Percentiles rank a stretch among this genome's conserved stretches.
Evolutionary conservation across 30 jellyfish, hydroid and myxozoan species (phyloP).

Genomic region (Nemopilema nomurai): DNA sequence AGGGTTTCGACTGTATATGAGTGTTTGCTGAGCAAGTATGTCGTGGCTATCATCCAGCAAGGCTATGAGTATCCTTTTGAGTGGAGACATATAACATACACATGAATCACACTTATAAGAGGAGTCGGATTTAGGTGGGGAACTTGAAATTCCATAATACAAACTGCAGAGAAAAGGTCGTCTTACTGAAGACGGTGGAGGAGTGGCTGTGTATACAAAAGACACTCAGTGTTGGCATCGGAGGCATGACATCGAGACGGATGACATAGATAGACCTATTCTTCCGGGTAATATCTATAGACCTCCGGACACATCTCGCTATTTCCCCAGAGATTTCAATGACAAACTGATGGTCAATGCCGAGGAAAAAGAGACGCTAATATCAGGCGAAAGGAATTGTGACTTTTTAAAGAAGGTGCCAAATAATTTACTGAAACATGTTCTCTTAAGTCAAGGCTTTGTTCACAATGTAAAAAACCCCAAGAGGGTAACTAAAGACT

Average conservation of each 20-base stretch:
- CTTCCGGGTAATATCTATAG: constrained; percentile 34
- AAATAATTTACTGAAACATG: constrained; percentile 14
- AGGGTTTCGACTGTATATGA: too few relatives aligned
- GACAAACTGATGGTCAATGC: constrained; percentile 5
- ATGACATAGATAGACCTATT: constrained; percentile 32
- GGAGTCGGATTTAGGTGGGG: constrained; percentile 43
- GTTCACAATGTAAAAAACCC: too few relatives aligned
- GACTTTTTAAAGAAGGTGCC: constrained; percentile 24
- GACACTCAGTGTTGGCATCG: constrained; percentile 35
- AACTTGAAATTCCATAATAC: constrained; percentile 29
- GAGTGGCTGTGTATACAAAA: too few relatives aligned
- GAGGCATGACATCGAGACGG: constrained; percentile 39
- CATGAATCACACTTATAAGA: too few relatives aligned
- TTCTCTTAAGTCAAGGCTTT: too few relatives aligned
- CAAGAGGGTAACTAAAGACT: too few relatives aligned
- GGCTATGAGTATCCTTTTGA: too few relatives aligned
- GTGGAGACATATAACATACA: too few relatives aligned
- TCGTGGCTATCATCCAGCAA: too few relatives aligned
- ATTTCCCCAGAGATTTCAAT: constrained; percentile 31
- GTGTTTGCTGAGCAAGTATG: too few relatives aligned
- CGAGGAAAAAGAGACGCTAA: constrained; percentile 43
- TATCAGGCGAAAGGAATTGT: constrained; percentile 36
- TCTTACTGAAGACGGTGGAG: constrained; percentile 46
- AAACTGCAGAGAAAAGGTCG: constrained; percentile 39
- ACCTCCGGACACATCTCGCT: constrained; percentile 41